These are phyloP conservation scores for Chondrosia reniformis DNA, from an alignment of 37 sponge, comb jelly and placozoan genomes.

Conservation along the genomic window DNA sequence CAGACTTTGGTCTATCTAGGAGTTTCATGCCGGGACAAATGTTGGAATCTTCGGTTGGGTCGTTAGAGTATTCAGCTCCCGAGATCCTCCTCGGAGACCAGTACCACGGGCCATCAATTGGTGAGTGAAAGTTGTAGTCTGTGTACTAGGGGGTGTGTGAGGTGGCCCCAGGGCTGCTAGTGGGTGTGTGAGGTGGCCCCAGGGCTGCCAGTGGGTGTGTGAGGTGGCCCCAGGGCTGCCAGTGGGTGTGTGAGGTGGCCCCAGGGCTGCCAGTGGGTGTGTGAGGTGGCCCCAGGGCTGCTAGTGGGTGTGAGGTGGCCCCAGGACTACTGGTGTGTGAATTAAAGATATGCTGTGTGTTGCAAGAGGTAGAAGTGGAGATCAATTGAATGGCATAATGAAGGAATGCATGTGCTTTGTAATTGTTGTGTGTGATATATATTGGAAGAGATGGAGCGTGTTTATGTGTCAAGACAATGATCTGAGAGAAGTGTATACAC, in stretches of 20 bases:
- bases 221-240: not conserved
- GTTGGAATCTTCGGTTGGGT: conserved; percentile 90
- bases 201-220: not conserved
- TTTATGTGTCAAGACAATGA: not conserved
- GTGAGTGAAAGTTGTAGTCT: conserved; percentile 38
- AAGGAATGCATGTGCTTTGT: too few relatives aligned
- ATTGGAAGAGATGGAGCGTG: too few relatives aligned
- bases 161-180: not conserved
- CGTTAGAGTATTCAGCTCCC: conserved; percentile 94
- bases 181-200: conserved; percentile 27
- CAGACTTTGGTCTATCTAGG: conserved; percentile 94
- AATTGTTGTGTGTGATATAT: too few relatives aligned
- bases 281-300: not conserved
- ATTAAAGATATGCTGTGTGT: too few relatives aligned
- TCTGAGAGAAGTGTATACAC: not conserved
- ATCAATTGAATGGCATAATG: too few relatives aligned
- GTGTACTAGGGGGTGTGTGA: not conserved
- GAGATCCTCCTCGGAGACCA: conserved; percentile 93
- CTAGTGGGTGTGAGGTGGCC: too few relatives aligned
- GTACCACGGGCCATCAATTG: conserved; percentile 88
- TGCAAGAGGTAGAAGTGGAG: too few relatives aligned
- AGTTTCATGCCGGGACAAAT: conserved; percentile 90
- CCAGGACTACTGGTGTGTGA: too few relatives aligned
- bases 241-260: too few relatives aligned
- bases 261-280: not conserved